Evolutionary conservation across 2,797 vertebrate genomes (phyloP).

Genomic region (Cottoperca gobio): DNA sequence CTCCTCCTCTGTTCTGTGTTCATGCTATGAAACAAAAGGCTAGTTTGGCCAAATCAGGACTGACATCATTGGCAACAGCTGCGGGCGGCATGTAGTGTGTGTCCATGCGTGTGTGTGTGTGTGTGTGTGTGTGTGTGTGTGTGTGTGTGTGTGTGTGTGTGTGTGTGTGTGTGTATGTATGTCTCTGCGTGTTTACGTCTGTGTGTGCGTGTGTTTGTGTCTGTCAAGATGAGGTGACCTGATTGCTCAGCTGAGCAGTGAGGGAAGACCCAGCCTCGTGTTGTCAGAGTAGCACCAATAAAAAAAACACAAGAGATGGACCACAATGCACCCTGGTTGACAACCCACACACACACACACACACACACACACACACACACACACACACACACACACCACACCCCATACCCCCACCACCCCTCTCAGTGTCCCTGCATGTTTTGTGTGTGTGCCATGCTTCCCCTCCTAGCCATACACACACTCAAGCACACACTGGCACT

Average conservation of each 20-base stretch:
- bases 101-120: conserved; percentile 28
- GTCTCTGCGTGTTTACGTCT: conserved; percentile 57
- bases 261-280: conserved; percentile 81
- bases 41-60: conserved; percentile 82
- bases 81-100: conserved; percentile 73
- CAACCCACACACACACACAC: too few relatives aligned
- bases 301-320: conserved; percentile 56
- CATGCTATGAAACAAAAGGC: conserved; percentile 78
- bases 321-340: conserved; percentile 56
- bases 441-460: conserved; percentile 36
- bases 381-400: too few relatives aligned
- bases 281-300: conserved; percentile 70
- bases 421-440: conserved; percentile 43
- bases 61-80: conserved; percentile 87
- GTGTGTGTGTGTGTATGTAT: conserved; percentile 55
- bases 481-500: conserved; percentile 42
- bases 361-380: too few relatives aligned
- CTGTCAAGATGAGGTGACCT: conserved; percentile 85
- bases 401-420: too few relatives aligned
- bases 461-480: conserved; percentile 12
- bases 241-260: conserved; percentile 89
- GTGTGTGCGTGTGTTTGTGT: conserved; percentile 63
- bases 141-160: conserved; percentile 62
- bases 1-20: conserved; percentile 67
- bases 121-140: conserved; percentile 57